Evolutionary conservation across 1,140 invertebrate genomes (phyloP), one percentile per base, ranked within the genome.

Genomic region (Acyrthosiphon pisum): DNA sequence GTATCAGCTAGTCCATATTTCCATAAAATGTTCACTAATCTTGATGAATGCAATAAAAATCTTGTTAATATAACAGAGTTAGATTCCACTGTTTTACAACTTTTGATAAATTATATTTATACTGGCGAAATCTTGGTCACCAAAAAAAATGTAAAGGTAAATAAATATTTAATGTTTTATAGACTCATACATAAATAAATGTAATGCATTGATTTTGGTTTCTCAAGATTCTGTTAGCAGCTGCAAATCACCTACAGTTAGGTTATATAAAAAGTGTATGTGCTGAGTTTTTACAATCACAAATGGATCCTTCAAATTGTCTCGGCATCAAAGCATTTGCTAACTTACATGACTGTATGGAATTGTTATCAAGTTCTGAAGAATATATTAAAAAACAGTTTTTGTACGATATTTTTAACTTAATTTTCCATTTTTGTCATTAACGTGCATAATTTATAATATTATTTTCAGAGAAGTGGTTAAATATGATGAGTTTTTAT

Each of bases 1-100:
- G 98, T 98, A 48, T 97, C 98, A 0, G 98, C 98, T 95, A 98
- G 98, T 94, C 98, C 98, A 7, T 99, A 99, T 96, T 99, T 99
- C 95, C 97, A 97, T 95, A 98, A 98, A 60, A 99, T 99, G 99
- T 99, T 99, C 95, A 99, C 98, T 50, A 97, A 97, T 94, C 98
- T 99, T 95, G 97, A 98, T 94, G 98, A 99, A 95, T 97, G 98
- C 91, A 97, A 97, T 94, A 97, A 97, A 94, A 96, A 97, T 84
- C 95, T 96, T 94, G 97, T 99, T 94, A 97, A 97, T 18, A 96
- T 99, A 48, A 97, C 98, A 95, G 98, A 97, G 91, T 96, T 98
- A 11, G 98, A 98, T 95, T 96, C 97, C 53, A 96, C 96, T 84
- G 98, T 98, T 14, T 95, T 98, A 30, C 96, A 97, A 94, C 95